Evolutionary conservation across 2,888 invertebrate species (phyloP), one percentile per base, ranked within the genome.

Genomic region (Lasioglossum zephyrum): DNA sequence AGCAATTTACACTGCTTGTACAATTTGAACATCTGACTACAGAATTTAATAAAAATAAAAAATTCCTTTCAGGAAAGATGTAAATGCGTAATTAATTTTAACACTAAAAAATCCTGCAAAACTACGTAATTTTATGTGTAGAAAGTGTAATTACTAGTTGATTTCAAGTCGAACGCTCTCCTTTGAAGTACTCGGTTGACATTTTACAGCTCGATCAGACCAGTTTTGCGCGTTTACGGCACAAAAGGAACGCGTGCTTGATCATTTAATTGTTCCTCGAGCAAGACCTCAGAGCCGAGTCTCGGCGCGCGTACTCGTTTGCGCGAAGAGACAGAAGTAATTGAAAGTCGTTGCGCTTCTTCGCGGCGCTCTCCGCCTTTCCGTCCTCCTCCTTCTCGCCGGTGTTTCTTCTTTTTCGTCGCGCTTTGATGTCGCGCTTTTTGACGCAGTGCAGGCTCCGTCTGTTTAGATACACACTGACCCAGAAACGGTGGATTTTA

Each of bases 391-490:
- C 69, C 36, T 36, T 41, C 70, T 41, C n/a, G 57, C 11, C 70
- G 41, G 57, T 53, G 49, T 73, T 53, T 69, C 73, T 63, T 66
- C 85, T 75, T 81, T 73, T 49, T 79, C 66, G 47, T 63, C 75
- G 47, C 79, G 36, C 81, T 81, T 81, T 78, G 75, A 85, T 76
- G 63, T 53, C 60, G 77, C 57, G 77, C 85, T 79, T 81, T 70
- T 81, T 81, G 85, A 85, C 82, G 85, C 81, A 86, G 85, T 85
- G 78, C 86, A 85, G 84, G 39, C 78, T 81, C 11, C 75, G 76
- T 80, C 79, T 87, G 84, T 89, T 89, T 89, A 77, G 87, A 87
- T 79, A 88, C 84, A 86, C 74, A 80, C 84, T 84, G 89, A 89
- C 89, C 89, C 80, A 88, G 81, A 89, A 81, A 81, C 82, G 77